phyloP scores from a whole-genome alignment of 2,797 vertebrate genomes.

The Dallia pectoralis region DNA sequence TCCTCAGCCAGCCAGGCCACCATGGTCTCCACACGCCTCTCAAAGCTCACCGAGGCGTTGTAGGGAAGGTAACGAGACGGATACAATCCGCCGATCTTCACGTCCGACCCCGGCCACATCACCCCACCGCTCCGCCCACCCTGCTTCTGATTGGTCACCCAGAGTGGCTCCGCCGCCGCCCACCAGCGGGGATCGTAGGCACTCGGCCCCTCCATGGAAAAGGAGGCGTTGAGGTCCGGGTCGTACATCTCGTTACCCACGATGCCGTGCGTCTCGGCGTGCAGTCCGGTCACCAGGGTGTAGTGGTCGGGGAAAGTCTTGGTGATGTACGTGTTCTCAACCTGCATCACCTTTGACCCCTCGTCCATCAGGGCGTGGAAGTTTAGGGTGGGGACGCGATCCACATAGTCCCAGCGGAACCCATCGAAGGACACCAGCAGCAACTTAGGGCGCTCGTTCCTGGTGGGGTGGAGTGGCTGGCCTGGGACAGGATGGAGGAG shows the following conservation, averaged over 20 bases:
- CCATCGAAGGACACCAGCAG: constrained; percentile 91
- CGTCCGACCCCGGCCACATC: constrained; percentile 93
- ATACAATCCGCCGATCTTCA: constrained; percentile 79
- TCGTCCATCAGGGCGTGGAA: constrained; percentile 76
- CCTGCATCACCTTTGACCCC: constrained; percentile 80
- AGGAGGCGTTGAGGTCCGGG: constrained; percentile 78
- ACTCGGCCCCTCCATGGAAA: constrained; percentile 82
- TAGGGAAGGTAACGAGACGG: constrained; percentile 81
- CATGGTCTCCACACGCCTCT: constrained; percentile 79
- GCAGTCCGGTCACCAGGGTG: constrained; percentile 88
- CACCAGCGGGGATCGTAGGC: constrained; percentile 84
- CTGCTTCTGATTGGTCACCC: constrained; percentile 85
- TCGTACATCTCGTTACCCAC: constrained; percentile 93
- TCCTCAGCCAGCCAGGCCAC: constrained; percentile 81
- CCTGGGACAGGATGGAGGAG: neutral
- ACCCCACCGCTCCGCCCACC: constrained; percentile 83
- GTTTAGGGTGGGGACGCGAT: constrained; percentile 80
- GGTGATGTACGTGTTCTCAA: constrained; percentile 87
- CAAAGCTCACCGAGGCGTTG: constrained; percentile 83
- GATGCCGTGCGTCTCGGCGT: constrained; percentile 85
- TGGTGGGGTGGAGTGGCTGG: neutral
- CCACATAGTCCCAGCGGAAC: constrained; percentile 92
- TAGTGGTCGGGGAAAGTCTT: constrained; percentile 93
- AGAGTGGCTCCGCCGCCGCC: constrained; percentile 86
- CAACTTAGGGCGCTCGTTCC: constrained; percentile 71